Evolutionary conservation across 2,797 vertebrate species (phyloP), one percentile per base, ranked within the genome.

Genomic region (Cynodonichthys magdalenae): DNA sequence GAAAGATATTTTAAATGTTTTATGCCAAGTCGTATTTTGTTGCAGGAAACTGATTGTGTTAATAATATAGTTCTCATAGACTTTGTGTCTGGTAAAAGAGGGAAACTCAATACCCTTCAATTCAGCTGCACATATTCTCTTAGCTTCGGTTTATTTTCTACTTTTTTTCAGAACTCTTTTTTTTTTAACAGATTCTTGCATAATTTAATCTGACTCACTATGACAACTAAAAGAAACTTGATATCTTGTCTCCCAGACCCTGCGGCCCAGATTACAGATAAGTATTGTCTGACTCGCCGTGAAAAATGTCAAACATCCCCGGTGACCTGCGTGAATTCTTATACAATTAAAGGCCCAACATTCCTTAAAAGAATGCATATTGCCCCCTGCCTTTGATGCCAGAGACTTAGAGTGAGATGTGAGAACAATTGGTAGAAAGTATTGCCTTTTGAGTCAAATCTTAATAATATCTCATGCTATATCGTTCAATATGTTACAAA

Each of bases 191-290:
- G 66, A 71, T 69, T 73, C 74, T 77, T 81, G 64, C 79, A 85
- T 89, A 82, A 86, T 82, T 89, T 63, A 64, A 75, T 80, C 74
- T 81, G 71, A 76, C 74, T 87, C 75, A 84, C 81, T 79, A 86
- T 86, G 80, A 65, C 81, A 86, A 89, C 87, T 69, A 66, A 84
- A 85, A 75, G 73, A 60, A 77, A 78, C 71, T 67, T 53, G 61
- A 68, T 69, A 10, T 64, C 54, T 70, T 60, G 68, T 79, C 70
- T 63, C 79, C 63, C 68, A 82, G 82, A 79, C 63, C 71, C 73
- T 61, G 76, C 54, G 66, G 75, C 77, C 73, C 65, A 67, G 68
- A 87, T 81, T 77, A 88, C 68, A 71, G 68, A 76, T 48, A 54
- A 63, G 84, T 77, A 71, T 55, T 74, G 75, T 79, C 75, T 89